Evolutionary conservation across 2,797 vertebrate species (phyloP).

Genomic region (Podargus strigoides): DNA sequence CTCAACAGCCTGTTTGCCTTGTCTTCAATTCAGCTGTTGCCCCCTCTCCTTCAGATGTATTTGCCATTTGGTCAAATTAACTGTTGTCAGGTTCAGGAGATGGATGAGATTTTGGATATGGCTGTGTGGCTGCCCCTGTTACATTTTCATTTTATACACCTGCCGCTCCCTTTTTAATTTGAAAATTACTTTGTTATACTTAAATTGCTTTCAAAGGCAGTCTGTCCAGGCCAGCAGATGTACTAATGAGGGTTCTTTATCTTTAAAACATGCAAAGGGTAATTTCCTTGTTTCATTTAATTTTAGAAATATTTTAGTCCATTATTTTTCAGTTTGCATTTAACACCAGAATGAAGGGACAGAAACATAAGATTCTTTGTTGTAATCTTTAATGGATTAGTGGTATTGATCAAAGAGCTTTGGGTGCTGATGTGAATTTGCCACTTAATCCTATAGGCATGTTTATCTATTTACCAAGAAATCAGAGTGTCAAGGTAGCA

Average conservation of each 20-base stretch:
- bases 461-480: conserved; percentile 66
- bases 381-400: conserved; percentile 60
- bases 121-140: background rate
- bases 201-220: conserved; percentile 6
- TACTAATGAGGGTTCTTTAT: background rate
- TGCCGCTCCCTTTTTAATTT: background rate
- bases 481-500: conserved; percentile 16
- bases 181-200: conserved; percentile 14
- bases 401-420: conserved; percentile 50
- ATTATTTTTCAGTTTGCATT: background rate
- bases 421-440: conserved; percentile 54
- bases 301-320: conserved; percentile 8
- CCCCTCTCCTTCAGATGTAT: background rate
- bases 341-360: conserved; percentile 7
- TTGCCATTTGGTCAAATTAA: background rate
- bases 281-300: background rate
- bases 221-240: background rate
- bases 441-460: conserved; percentile 58
- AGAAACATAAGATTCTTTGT: conserved; percentile 32
- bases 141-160: background rate
- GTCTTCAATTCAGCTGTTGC: background rate
- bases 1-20: background rate
- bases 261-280: background rate
- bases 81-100: background rate
- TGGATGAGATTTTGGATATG: background rate